Base-by-base conservation (phyloP, 2,113 vertebrate genomes). In the Athene noctua region DNA sequence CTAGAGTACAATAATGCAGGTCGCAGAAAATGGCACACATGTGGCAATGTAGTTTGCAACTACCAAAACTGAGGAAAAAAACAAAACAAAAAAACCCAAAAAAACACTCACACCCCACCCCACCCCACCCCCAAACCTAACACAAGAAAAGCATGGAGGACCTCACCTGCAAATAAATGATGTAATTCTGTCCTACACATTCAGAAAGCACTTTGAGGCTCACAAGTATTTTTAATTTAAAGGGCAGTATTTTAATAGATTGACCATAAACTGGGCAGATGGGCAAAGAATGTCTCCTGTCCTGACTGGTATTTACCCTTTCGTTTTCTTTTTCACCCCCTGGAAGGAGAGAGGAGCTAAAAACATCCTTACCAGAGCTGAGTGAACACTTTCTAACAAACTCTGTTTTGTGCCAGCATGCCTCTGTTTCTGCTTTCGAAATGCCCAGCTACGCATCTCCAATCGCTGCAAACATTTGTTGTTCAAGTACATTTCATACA, bases 1-100 rank as follows among this genome's bases (percentile, higher is more conserved):
- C 68, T 79, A 92, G 95, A 95, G 92, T 94, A 98, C 96, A 98
- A 98, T 95, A 97, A 95, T 92, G 91, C 77, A 68, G 96, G 96
- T 96, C 59, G 20, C 40, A n/a, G 89, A 94, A 94, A 95, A 96
- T 8, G 21, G 81, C 90, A 85, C 32, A 9, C 49, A 29, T 58
- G 47, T 27, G 15, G 55, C 52, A 44, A 25, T 34, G 77, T 88
- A 91, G 72, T 84, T 80, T 83, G n/a, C 51, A 86, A 84, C 74
- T 74, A 77, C 49, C 27, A 71, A 84, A 92, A 92, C 0, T 75
- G 29, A 58, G n/a, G 20, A 36, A 81, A 93, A 38, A 13, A 44
- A 26, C 40, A 65, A 32, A 29, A 44, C 52, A 36, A 44, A 5
- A 38, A 13, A 15, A 14, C 36, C 17, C n/a, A 32, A 9, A 30